Evolutionary conservation across 1,140 invertebrate genomes (phyloP).

Genomic region (Aphis gossypii): DNA sequence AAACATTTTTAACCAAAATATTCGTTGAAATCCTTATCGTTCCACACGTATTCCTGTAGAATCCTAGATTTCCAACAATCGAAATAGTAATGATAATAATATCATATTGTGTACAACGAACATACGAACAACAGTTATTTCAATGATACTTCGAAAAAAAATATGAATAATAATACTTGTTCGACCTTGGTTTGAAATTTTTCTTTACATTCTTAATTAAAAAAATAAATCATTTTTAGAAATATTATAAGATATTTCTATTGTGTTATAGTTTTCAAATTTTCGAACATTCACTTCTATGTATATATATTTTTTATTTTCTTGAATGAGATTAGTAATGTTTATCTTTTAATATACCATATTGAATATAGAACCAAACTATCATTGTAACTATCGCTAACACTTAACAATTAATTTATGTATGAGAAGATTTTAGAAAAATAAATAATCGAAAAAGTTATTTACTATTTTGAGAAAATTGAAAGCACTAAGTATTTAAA

Average conservation of each 20-base stretch:
- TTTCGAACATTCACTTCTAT: background rate
- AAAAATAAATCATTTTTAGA: background rate
- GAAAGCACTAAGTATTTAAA: background rate
- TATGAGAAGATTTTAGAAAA: background rate
- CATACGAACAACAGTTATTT: too few relatives aligned
- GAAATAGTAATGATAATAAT: too few relatives aligned
- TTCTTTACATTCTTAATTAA: background rate
- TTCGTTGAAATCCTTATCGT: too few relatives aligned
- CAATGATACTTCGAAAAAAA: too few relatives aligned
- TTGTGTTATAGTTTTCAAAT: background rate
- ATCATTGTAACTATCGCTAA: background rate
- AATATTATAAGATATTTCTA: background rate
- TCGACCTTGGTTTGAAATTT: background rate
- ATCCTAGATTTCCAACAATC: too few relatives aligned
- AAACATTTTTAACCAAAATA: too few relatives aligned
- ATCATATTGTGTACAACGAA: too few relatives aligned
- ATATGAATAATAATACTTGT: too few relatives aligned
- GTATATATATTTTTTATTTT: too few relatives aligned
- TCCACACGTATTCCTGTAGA: too few relatives aligned
- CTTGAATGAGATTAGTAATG: too few relatives aligned
- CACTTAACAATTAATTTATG: background rate
- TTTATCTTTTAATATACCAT: background rate
- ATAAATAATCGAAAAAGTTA: background rate
- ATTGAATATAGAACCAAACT: background rate
- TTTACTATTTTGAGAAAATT: constrained; percentile 3